phyloP scores from a whole-genome alignment of 2,113 vertebrate species.

The Chlorodrepanis virens region DNA sequence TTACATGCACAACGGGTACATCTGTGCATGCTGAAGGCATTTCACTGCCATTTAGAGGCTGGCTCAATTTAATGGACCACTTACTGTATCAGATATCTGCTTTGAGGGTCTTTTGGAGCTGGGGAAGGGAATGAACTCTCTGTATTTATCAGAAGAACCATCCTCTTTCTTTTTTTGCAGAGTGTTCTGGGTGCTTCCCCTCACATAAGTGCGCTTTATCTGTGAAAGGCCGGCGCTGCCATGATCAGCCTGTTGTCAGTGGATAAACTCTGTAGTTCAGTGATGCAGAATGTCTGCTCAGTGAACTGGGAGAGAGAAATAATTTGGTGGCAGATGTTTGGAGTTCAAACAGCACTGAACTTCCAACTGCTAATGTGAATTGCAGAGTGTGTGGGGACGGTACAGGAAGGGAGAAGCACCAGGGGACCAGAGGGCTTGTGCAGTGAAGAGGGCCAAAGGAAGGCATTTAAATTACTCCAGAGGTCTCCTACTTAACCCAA shows the following conservation, averaged over 20 bases:
- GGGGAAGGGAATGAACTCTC: neutral
- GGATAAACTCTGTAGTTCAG: neutral
- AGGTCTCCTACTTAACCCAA: neutral
- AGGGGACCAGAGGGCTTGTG: neutral
- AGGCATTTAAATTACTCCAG: neutral
- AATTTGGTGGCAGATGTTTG: slow-evolving; percentile 50
- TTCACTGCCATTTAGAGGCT: neutral
- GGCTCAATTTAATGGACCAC: neutral
- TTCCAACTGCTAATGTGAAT: neutral
- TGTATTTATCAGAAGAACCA: neutral
- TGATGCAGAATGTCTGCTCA: slow-evolving; percentile 27
- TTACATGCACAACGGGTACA: neutral
- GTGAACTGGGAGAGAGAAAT: slow-evolving; percentile 1
- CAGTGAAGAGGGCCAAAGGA: neutral
- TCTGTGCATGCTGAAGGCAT: neutral
- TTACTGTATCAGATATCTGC: neutral
- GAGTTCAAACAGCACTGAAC: neutral
- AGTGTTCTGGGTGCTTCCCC: neutral
- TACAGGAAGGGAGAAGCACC: neutral
- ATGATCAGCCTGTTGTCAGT: neutral
- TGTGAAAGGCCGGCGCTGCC: neutral
- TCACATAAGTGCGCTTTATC: neutral
- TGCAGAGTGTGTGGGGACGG: neutral
- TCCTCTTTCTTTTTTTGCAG: neutral
- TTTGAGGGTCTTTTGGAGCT: neutral